Evolutionary conservation across 2,797 vertebrate genomes (phyloP), one percentile per base, ranked within the genome.

Genomic region (Amniataba percoides): DNA sequence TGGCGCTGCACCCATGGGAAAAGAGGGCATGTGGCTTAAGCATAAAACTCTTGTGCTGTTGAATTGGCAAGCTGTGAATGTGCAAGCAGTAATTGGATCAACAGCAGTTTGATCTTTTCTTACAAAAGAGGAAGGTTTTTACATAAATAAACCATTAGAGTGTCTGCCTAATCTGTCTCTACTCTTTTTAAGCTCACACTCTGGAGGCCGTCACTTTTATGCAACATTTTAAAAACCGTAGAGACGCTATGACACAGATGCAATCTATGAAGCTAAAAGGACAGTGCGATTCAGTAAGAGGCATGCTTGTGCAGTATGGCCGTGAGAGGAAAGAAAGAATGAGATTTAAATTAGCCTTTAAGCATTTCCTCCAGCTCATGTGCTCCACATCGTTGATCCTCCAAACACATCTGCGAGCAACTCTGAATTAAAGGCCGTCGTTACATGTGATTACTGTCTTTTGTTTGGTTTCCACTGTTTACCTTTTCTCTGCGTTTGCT

Each of bases 1-100:
- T 85, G 85, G 86, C 82, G 48, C 46, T 15, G 82, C 71, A 80
- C 77, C 86, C 89, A 87, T 93, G 93, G 92, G 92, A 94, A 93
- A 83, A 80, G 31, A 72, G 61, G 63, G 27, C 83, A 72, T 63
- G 80, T 23, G 85, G 87, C 78, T 91, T 87, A 88, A 87, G 61
- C 21, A 9, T 71, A 71, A 87, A 91, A 89, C 84, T 77, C 87
- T 63, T 48, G 84, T 77, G 58, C 92, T 87, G 90, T 88, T 77
- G 77, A 86, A 74, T 19, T 82, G 82, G 81, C 80, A 75, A 69
- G 78, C 78, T 76, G 78, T 78, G 82, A 78, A 90, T 74, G 76
- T 87, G 74, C 86, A 91, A 91, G 88, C 85, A 91, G 88, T 86
- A 85, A 91, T 90, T 78, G 83, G 84, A 89, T 87, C 78, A 70